Base-by-base conservation (phyloP, 2,888 invertebrate species). In the Idaea dimidiata region DNA sequence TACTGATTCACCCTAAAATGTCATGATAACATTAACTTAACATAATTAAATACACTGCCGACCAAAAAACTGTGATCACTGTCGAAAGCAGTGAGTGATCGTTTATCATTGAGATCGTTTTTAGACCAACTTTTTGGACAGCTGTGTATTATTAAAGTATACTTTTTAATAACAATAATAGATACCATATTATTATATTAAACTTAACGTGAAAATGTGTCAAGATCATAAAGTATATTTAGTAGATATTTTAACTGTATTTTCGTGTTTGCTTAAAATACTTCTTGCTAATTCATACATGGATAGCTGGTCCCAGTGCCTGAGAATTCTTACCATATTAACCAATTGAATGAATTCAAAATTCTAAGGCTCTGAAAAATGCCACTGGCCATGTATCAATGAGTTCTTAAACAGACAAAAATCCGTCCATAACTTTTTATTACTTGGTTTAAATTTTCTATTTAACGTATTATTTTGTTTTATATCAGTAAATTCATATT, bases 1-100 rank as follows among this genome's bases (percentile, higher is more conserved):
- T 77, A 78, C 77, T 65, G 67, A 14, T 68, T 77, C 66, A 73
- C 68, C 68, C 62, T 62, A 69, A 64, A 55, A 72, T 76, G 77
- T 79, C 76, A 79, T 78, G 77, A 69, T 43, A 43, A 43, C 43
- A 43, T 43, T 10, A 43, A 43, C 7, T 33, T 33, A 33, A 43
- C 14, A 10, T 43, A 43, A 24, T 24, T 1, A 43, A 43, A 43
- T 43, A 43, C 10, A 43, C 43, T 43, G 43, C 43, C 10, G 43
- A 14, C 43, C 43, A 10, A 43, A 43, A 43, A 43, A 43, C 53
- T 64, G 61, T 59, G 59, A 65, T 10, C 43, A 56, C 53, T 60
- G 57, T 59, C 54, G 43, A 58, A 55, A 10, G 14, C 43, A 43
- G 43, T 43, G 43, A 43, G 6, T 43, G 43, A 43, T 43, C 43